A percentile compares a stretch with the other conserved stretches of the same genome.
These are phyloP conservation scores for Epizoanthus rinbou DNA, from an alignment of 92 coral and sea anemone species.

Conservation along the genomic window DNA sequence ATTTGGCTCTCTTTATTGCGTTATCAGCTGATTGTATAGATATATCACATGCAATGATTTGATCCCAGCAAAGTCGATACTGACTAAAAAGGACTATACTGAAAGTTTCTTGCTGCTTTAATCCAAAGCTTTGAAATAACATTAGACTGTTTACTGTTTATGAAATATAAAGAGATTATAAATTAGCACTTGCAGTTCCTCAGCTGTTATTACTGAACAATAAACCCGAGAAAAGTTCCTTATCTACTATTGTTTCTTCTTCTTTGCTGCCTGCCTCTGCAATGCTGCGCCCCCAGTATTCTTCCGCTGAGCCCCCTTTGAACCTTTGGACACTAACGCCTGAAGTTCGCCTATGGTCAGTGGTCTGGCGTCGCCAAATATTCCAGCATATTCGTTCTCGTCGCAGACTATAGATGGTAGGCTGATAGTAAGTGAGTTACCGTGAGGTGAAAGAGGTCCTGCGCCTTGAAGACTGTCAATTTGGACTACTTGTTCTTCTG, in stretches of 20 bases:
- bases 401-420: slow-evolving; percentile 83
- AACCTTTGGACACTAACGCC: slow-evolving; percentile 56
- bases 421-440: slow-evolving; percentile 53
- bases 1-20: too few species aligned
- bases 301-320: slow-evolving; percentile 49
- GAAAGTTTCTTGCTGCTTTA: too few species aligned
- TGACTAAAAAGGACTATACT: too few species aligned
- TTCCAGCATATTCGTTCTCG: slow-evolving; percentile 31
- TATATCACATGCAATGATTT: too few species aligned
- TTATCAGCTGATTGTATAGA: too few species aligned
- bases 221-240: neutral
- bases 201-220: too few species aligned
- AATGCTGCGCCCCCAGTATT: slow-evolving; percentile 57
- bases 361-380: slow-evolving; percentile 64
- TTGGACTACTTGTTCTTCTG: slow-evolving; percentile 54
- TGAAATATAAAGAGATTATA: too few species aligned
- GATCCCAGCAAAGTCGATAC: too few species aligned
- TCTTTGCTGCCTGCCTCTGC: neutral
- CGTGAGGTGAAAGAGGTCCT: slow-evolving; percentile 77
- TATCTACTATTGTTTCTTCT: neutral
- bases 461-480: slow-evolving; percentile 77
- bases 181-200: too few species aligned
- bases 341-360: slow-evolving; percentile 85
- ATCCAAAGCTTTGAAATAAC: too few species aligned
- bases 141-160: too few species aligned